Percentiles rank a stretch among this genome's conserved stretches.
phyloP scores from a whole-genome alignment of 2,797 vertebrate genomes.

The Hippoglossus hippoglossus region DNA sequence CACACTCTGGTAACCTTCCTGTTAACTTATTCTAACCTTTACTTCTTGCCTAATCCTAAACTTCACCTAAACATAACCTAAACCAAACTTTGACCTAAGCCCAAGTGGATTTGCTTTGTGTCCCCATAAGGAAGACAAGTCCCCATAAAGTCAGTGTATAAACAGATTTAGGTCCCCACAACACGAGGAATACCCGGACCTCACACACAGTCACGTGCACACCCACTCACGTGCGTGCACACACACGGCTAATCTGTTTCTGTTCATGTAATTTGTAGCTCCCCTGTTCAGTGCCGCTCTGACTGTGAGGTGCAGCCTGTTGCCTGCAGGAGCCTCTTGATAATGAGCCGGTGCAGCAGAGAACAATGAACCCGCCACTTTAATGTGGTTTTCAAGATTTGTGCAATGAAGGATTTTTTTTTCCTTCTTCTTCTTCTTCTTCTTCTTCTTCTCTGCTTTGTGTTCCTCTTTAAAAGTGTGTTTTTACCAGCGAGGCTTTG shows the following conservation, averaged over 20 bases:
- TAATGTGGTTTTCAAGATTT: conserved; percentile 71
- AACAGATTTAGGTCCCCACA: no score
- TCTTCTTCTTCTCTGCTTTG: conserved; percentile 23
- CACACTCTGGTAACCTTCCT: no score
- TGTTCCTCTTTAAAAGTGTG: conserved; percentile 66
- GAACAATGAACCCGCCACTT: conserved; percentile 55
- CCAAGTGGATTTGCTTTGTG: no score
- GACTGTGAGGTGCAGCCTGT: conserved; percentile 6
- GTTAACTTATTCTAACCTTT: no score
- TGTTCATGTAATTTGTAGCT: neutral
- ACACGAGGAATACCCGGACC: no score
- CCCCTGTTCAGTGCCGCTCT: neutral
- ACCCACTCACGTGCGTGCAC: neutral
- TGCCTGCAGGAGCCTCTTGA: conserved; percentile 1
- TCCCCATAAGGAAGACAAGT: no score
- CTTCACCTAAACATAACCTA: no score
- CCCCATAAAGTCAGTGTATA: no score
- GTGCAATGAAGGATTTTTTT: conserved; percentile 35
- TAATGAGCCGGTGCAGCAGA: conserved; percentile 26
- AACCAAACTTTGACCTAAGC: no score
- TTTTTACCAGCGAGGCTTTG: conserved; percentile 67
- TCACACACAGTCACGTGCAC: neutral
- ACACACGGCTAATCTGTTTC: neutral
- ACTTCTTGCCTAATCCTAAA: no score
- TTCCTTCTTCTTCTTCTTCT: conserved; percentile 26